Evolutionary conservation across 2,113 vertebrate species (phyloP).

Genomic region (Dasyurus viverrinus): DNA sequence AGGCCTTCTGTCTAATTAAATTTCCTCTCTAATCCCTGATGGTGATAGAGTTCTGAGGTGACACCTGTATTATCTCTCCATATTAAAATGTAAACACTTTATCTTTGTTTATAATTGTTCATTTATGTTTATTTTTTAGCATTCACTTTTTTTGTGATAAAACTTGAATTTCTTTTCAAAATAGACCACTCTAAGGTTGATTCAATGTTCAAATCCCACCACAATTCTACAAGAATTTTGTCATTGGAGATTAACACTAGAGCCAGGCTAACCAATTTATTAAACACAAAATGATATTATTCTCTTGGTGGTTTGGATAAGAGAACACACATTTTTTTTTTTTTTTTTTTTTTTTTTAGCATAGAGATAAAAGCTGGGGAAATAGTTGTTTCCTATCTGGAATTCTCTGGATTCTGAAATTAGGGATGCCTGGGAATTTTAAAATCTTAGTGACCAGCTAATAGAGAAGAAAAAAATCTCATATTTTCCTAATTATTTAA

Average conservation of each 20-base stretch:
- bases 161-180: conserved; percentile 63
- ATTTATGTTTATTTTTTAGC: too few species aligned
- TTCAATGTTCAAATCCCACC: conserved; percentile 73
- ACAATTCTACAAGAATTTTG: conserved; percentile 62
- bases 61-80: too few species aligned
- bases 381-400: conserved; percentile 62
- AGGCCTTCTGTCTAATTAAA: too few species aligned
- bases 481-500: conserved; percentile 67
- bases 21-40: too few species aligned
- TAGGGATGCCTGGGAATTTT: conserved; percentile 63
- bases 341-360: conserved; percentile 28
- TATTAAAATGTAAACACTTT: too few species aligned
- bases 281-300: conserved; percentile 70
- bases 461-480: conserved; percentile 34
- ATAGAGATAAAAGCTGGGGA: conserved; percentile 59
- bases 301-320: conserved; percentile 66
- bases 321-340: conserved; percentile 10
- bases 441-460: conserved; percentile 52
- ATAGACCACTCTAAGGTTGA: conserved; percentile 71
- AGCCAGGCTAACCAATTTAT: conserved; percentile 59
- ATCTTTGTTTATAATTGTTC: too few species aligned
- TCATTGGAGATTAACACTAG: conserved; percentile 64
- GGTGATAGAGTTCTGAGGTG: too few species aligned
- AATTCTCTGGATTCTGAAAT: conserved; percentile 65
- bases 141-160: conserved; percentile 26